phyloP scores from a whole-genome alignment of 2,888 invertebrate species.

The Sminthurinus aureus region DNA sequence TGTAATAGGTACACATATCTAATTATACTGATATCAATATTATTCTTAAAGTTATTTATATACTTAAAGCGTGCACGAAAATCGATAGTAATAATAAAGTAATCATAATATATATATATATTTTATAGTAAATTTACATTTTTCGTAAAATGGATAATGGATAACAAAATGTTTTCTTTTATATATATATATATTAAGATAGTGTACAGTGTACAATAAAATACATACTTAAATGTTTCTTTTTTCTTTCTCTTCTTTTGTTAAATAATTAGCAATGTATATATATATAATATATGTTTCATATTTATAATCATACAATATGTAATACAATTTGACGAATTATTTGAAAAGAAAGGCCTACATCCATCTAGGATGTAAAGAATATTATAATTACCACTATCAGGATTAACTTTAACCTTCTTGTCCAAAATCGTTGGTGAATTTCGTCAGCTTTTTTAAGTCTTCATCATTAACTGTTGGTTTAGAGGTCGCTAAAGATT shows the following conservation, averaged over 20 bases:
- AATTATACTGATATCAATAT: too few relatives aligned
- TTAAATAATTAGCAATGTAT: too few relatives aligned
- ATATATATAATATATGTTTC: too few relatives aligned
- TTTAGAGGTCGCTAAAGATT: constrained; percentile 91
- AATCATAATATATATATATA: constrained; percentile 26
- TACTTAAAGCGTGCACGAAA: constrained; percentile 39
- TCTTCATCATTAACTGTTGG: constrained; percentile 98
- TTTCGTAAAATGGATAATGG: background rate
- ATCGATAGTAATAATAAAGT: constrained; percentile 5
- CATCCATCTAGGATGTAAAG: constrained; percentile 24
- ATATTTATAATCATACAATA: background rate
- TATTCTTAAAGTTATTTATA: background rate
- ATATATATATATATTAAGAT: constrained; percentile 1
- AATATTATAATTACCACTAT: background rate
- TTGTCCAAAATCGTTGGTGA: constrained; percentile 98
- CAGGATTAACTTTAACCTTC: constrained; percentile 77
- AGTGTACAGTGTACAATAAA: constrained; percentile 20
- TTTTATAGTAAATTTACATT: background rate
- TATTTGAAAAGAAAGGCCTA: constrained; percentile 15
- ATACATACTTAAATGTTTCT: background rate
- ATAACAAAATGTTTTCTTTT: constrained; percentile 33
- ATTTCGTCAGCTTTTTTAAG: constrained; percentile 89
- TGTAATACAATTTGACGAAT: constrained; percentile 31
- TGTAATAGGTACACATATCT: too few relatives aligned
- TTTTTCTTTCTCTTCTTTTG: background rate